phyloP scores from a whole-genome alignment of 2,797 vertebrate species.

The Pseudochirops corinnae region DNA sequence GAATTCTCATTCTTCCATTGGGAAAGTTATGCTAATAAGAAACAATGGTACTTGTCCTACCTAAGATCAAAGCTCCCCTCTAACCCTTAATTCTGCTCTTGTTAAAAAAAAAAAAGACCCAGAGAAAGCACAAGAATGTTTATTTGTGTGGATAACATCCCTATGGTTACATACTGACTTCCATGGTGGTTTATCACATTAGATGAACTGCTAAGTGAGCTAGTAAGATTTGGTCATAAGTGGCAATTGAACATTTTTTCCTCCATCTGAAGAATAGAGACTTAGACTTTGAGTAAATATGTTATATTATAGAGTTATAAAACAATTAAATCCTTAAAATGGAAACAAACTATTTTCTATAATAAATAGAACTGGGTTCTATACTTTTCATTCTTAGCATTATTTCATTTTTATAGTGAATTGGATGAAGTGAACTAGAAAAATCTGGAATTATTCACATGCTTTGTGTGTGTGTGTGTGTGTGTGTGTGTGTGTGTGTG shows the following conservation, averaged over 20 bases:
- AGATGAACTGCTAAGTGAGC: conserved; percentile 40
- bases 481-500: neutral
- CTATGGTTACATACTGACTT: conserved; percentile 59
- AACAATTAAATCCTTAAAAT: conserved; percentile 20
- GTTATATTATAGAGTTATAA: neutral
- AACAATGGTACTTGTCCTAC: conserved; percentile 78
- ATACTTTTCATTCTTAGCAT: conserved; percentile 36
- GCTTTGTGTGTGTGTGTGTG: neutral
- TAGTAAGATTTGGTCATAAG: conserved; percentile 53
- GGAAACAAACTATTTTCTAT: conserved; percentile 31
- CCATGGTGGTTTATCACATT: neutral
- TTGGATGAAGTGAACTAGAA: neutral
- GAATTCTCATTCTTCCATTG: conserved; percentile 74
- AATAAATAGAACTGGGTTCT: neutral
- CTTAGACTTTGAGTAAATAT: conserved; percentile 57
- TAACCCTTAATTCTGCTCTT: conserved; percentile 63
- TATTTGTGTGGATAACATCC: conserved; percentile 50
- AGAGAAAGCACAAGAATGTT: neutral
- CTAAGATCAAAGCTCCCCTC: conserved; percentile 75
- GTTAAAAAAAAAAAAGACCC: conserved; percentile 28
- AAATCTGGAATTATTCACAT: neutral
- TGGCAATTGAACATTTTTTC: conserved; percentile 47
- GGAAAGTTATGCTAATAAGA: conserved; percentile 78
- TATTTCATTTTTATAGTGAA: conserved; percentile 48
- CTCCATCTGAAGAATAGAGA: conserved; percentile 24